Percentiles rank a stretch among this genome's conserved stretches.
Evolutionary conservation across 2,797 vertebrate genomes (phyloP).

Genomic region (Lagocephalus sceleratus): DNA sequence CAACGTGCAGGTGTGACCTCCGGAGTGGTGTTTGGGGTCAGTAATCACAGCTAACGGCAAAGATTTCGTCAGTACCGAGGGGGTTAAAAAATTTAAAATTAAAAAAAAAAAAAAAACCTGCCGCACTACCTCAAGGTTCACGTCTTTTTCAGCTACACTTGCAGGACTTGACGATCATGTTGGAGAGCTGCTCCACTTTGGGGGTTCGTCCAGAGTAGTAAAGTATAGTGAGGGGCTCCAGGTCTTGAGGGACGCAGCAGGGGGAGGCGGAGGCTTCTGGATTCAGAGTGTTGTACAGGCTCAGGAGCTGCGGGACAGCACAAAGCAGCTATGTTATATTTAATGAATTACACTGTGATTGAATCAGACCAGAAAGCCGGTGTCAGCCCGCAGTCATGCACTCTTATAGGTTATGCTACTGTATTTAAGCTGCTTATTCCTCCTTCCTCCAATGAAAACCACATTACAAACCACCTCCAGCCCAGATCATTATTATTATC

Average conservation of each 20-base stretch:
- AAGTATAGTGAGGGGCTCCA: constrained; percentile 93
- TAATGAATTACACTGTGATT: too few relatives aligned
- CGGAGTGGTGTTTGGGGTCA: constrained; percentile 54
- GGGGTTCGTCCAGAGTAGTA: constrained; percentile 92
- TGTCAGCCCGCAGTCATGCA: too few relatives aligned
- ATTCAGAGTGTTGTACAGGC: constrained; percentile 92
- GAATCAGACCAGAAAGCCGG: too few relatives aligned
- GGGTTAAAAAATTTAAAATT: constrained; percentile 5
- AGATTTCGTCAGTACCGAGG: constrained; percentile 52
- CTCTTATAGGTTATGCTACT: too few relatives aligned
- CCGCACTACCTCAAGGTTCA: constrained; percentile 23
- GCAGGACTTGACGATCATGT: constrained; percentile 98
- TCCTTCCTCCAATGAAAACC: too few relatives aligned
- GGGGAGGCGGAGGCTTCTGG: constrained; percentile 89
- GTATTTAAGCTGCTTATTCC: too few relatives aligned
- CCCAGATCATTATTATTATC: too few relatives aligned
- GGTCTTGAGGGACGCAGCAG: constrained; percentile 91
- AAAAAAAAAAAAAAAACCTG: constrained; percentile 16
- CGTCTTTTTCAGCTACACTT: constrained; percentile 89
- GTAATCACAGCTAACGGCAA: constrained; percentile 64
- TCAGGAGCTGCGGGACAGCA: constrained; percentile 79
- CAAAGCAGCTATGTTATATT: too few relatives aligned
- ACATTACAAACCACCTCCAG: too few relatives aligned
- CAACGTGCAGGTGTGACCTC: constrained; percentile 35
- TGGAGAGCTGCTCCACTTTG: constrained; percentile 96